Percentiles rank a stretch among this genome's conserved stretches.
Conservation (phyloP, 2,888 invertebrate genomes). For the Plusia festucae region DNA sequence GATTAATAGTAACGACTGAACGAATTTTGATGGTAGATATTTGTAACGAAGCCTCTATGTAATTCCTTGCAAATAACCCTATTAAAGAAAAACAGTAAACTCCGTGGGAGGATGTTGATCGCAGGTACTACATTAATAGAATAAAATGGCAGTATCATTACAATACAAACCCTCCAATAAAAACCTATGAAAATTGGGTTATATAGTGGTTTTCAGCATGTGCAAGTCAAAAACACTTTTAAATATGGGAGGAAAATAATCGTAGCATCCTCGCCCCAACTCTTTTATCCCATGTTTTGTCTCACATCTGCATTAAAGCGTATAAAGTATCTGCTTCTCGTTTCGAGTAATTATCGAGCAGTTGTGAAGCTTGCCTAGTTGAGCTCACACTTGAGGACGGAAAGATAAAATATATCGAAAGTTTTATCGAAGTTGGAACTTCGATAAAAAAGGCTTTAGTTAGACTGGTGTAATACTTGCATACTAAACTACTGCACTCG, state of each 20-base stretch:
- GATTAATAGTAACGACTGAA: conserved; percentile 1
- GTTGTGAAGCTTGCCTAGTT: conserved; percentile 35
- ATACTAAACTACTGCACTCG: neutral
- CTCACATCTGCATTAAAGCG: conserved; percentile 33
- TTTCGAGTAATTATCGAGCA: conserved; percentile 58
- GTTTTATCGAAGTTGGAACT: neutral
- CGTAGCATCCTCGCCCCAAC: neutral
- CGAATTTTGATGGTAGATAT: neutral
- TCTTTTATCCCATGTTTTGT: conserved; percentile 14
- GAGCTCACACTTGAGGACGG: neutral
- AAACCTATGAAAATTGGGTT: too few species aligned
- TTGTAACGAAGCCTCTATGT: neutral
- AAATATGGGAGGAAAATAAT: neutral
- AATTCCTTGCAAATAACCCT: neutral
- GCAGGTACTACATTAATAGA: too few species aligned
- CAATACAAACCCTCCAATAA: too few species aligned
- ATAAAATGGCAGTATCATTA: too few species aligned
- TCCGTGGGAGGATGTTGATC: too few species aligned
- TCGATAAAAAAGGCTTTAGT: conserved; percentile 8
- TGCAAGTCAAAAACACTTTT: too few species aligned
- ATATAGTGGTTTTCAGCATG: too few species aligned
- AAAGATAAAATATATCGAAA: conserved; percentile 10
- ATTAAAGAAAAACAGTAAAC: too few species aligned
- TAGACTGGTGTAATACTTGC: conserved; percentile 6
- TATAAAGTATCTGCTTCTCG: conserved; percentile 45